Conservation (phyloP, 2,888 invertebrate genomes). For the Hypercompe scribonia region DNA sequence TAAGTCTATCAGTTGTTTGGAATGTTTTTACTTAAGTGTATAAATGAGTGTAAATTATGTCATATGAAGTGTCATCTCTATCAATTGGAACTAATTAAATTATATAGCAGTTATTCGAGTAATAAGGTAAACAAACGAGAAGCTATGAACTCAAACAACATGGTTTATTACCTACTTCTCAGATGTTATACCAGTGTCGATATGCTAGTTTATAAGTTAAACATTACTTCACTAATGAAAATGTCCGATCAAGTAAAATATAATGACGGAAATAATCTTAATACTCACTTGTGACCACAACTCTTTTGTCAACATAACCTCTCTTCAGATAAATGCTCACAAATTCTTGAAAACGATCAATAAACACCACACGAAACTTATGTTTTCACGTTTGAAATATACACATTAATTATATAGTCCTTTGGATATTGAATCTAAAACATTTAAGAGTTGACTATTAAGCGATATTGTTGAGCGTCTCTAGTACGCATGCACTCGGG, state of each 20-base stretch:
- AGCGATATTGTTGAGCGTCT: slow-evolving; percentile 31
- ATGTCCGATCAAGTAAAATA: slow-evolving; percentile 19
- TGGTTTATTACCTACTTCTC: not conserved
- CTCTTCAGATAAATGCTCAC: slow-evolving; percentile 44
- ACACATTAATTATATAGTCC: slow-evolving; percentile 40
- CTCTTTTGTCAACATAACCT: slow-evolving; percentile 81
- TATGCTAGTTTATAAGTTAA: slow-evolving; percentile 18
- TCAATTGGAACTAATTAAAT: slow-evolving; percentile 17
- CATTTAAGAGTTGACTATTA: slow-evolving; percentile 23
- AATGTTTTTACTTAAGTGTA: slow-evolving; percentile 28
- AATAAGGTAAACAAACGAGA: slow-evolving; percentile 14
- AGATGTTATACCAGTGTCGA: slow-evolving; percentile 11
- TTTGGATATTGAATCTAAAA: slow-evolving; percentile 31
- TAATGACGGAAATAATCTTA: slow-evolving; percentile 24
- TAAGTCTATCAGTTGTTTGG: slow-evolving; percentile 31
- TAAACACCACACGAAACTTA: slow-evolving; percentile 21
- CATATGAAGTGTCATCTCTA: slow-evolving; percentile 25
- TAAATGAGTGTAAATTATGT: slow-evolving; percentile 24
- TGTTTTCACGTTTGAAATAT: slow-evolving; percentile 41
- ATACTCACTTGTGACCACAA: slow-evolving; percentile 69
- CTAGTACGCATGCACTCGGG: slow-evolving; percentile 46
- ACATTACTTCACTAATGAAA: slow-evolving; percentile 1
- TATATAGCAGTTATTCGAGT: slow-evolving; percentile 3
- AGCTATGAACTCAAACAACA: slow-evolving; percentile 10
- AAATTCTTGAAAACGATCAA: slow-evolving; percentile 26